Evolutionary conservation across 2,113 vertebrate genomes (phyloP), one percentile per base, ranked within the genome.

Genomic region (Neodontobutis hainanensis): DNA sequence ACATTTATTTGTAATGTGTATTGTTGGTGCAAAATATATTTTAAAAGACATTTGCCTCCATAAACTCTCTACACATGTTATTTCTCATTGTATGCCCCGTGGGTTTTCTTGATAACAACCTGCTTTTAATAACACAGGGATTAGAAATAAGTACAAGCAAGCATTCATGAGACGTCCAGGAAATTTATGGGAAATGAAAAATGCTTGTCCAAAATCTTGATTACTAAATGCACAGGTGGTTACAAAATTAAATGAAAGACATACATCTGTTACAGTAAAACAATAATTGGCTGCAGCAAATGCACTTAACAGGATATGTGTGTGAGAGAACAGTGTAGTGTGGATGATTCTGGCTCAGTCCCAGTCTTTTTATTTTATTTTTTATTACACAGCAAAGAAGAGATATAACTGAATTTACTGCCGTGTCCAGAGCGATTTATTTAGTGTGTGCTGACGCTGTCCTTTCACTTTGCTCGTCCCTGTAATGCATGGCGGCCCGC

Each of bases 381-480:
- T 83, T 87, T 78, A 79, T 82, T 82, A 72, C 58, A 59, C 14
- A 68, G 63, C 56, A 66, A 74, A 80, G 76, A 82, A 0, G 14
- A 66, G 68, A 73, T 69, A 61, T 85, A 86, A 87, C 73, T 75
- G 85, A 86, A 85, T 86, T 87, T 82, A 77, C 78, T 65, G 80
- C 65, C 65, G 40, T 1, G 55, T 63, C 51, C 57, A 48, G 50
- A 35, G 75, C 75, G 80, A 84, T 84, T 78, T 74, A 84, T 78
- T 77, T 76, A 77, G 63, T 71, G 64, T 81, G 64, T 84, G 88
- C 86, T 89, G 89, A 90, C 69, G 73, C 78, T 81, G 78, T 83
- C 80, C 86, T 86, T 90, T 88, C 77, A 49, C 82, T 85, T 85
- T 80, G 70, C 77, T 84, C 34, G 64, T 80, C 66, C 55, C 62